Conservation (phyloP, 2,113 vertebrate species). For the Syngnathoides biaculeatus region DNA sequence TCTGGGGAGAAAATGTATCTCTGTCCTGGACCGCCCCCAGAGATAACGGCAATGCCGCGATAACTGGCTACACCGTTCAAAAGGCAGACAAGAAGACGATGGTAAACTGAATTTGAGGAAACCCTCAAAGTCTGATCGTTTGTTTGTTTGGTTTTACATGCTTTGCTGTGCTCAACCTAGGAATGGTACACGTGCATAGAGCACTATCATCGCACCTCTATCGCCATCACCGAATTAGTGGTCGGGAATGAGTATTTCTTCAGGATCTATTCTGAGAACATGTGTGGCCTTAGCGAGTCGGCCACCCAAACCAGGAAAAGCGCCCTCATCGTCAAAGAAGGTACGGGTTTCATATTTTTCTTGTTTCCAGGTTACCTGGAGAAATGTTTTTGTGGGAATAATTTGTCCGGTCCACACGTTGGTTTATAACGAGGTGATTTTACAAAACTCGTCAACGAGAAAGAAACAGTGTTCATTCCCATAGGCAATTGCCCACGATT, state of each 20-base stretch:
- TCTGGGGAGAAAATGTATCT: conserved; percentile 94
- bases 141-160: background rate
- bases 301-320: conserved; percentile 90
- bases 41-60: conserved; percentile 89
- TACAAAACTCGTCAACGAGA: background rate
- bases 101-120: conserved; percentile 62
- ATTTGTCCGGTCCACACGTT: too few species aligned
- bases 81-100: conserved; percentile 99
- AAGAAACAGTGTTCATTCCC: conserved; percentile 63
- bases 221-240: conserved; percentile 89
- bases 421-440: too few species aligned
- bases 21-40: conserved; percentile 89
- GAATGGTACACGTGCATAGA: conserved; percentile 82
- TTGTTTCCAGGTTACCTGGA: background rate
- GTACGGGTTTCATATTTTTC: conserved; percentile 62
- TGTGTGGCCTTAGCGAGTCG: conserved; percentile 89
- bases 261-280: conserved; percentile 91
- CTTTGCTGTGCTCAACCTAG: conserved; percentile 42
- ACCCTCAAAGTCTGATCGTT: background rate
- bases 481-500: conserved; percentile 68
- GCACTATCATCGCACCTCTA: conserved; percentile 90
- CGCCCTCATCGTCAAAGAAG: conserved; percentile 90
- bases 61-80: conserved; percentile 96
- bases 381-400: too few species aligned
- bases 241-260: conserved; percentile 97